These are phyloP conservation scores for Philaethria dido DNA, from an alignment of 2,888 invertebrate species.

Conservation along the genomic window DNA sequence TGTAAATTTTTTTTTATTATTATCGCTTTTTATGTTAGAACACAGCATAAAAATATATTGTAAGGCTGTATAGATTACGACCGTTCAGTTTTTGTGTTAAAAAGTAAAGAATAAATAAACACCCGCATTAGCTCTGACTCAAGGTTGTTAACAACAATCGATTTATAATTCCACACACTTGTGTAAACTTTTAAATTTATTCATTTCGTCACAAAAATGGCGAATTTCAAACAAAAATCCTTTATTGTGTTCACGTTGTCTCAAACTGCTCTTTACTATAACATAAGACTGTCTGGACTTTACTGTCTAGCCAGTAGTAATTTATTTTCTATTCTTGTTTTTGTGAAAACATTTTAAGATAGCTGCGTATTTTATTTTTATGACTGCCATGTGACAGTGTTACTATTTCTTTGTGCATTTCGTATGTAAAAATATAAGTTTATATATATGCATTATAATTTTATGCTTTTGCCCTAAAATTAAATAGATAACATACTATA, in stretches of 20 bases:
- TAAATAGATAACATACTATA: too few species aligned
- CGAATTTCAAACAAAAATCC: conserved; percentile 2
- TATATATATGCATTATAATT: too few species aligned
- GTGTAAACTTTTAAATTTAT: conserved; percentile 33
- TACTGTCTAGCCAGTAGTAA: conserved; percentile 39
- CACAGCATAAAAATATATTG: conserved; percentile 6
- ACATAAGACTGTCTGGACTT: conserved; percentile 25
- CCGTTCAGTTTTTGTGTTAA: not conserved
- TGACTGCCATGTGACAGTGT: conserved; percentile 4
- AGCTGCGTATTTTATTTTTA: conserved; percentile 1
- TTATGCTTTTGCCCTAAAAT: too few species aligned
- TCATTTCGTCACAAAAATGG: conserved; percentile 2
- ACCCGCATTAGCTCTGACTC: conserved; percentile 29
- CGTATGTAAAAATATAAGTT: not conserved
- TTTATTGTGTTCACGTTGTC: conserved; percentile 4
- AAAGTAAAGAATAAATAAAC: conserved; percentile 25
- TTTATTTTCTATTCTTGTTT: conserved; percentile 36
- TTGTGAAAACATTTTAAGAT: conserved; percentile 15
- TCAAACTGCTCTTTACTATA: conserved; percentile 8
- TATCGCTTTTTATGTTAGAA: conserved; percentile 4
- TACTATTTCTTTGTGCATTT: not conserved
- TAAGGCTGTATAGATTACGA: conserved; percentile 22
- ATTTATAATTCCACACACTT: conserved; percentile 39
- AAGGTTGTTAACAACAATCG: conserved; percentile 35
- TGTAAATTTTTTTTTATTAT: conserved; percentile 18